Evolutionary conservation across 2,113 vertebrate genomes (phyloP).

Genomic region (Puffinus mauretanicus): DNA sequence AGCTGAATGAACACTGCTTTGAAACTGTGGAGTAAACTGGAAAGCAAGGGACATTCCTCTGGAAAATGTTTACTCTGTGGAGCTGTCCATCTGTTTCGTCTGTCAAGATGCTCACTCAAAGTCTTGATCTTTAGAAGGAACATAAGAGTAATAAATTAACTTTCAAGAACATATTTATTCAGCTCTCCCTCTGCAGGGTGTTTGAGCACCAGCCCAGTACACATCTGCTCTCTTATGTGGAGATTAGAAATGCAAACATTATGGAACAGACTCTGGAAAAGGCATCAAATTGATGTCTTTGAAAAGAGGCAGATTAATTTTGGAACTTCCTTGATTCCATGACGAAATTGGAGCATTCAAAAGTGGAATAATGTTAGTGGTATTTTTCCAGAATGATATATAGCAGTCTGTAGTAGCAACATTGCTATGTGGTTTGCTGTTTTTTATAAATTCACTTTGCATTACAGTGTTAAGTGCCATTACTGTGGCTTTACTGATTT

Average conservation of each 20-base stretch:
- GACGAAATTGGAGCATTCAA: not conserved
- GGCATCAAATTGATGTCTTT: not conserved
- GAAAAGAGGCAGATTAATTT: not conserved
- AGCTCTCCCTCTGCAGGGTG: not conserved
- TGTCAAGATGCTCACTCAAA: not conserved
- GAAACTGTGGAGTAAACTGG: not conserved
- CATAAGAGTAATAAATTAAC: not conserved
- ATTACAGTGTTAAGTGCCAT: not conserved
- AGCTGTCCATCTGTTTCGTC: not conserved
- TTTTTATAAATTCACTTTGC: not conserved
- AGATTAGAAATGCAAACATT: not conserved
- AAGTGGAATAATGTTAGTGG: not conserved
- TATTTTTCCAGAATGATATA: not conserved
- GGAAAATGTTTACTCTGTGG: not conserved
- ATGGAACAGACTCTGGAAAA: constrained; percentile 1
- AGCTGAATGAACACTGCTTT: not conserved
- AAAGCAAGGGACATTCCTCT: not conserved
- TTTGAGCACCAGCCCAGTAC: not conserved
- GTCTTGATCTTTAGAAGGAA: not conserved
- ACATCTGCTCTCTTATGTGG: not conserved
- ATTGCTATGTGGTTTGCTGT: not conserved
- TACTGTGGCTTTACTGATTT: not conserved
- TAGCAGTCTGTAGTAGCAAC: not conserved
- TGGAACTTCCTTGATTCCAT: not conserved
- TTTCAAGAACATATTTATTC: not conserved